phyloP scores from a whole-genome alignment of 2,888 invertebrate genomes.

The Brachyopa scutellaris region DNA sequence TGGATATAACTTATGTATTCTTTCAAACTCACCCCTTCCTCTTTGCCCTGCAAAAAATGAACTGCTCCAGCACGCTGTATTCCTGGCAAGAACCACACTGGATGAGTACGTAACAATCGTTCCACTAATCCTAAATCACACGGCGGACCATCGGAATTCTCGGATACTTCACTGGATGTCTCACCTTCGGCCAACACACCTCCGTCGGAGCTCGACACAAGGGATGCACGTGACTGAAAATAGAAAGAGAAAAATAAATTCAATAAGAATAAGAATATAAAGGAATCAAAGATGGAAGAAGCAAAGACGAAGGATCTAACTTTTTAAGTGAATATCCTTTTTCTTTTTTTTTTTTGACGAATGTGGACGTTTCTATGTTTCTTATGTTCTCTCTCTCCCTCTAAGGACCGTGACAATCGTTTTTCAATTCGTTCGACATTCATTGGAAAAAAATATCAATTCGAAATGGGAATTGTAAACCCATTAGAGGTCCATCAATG shows the following conservation, averaged over 20 bases:
- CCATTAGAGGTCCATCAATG: slow-evolving; percentile 67
- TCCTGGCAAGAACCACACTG: slow-evolving; percentile 97
- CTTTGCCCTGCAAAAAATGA: slow-evolving; percentile 95
- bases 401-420: slow-evolving; percentile 58
- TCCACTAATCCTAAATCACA: slow-evolving; percentile 94
- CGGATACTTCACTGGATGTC: slow-evolving; percentile 85
- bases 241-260: slow-evolving; percentile 59
- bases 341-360: neutral
- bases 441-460: slow-evolving; percentile 66
- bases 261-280: neutral
- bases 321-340: slow-evolving; percentile 29
- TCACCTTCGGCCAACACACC: slow-evolving; percentile 84
- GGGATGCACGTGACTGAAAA: slow-evolving; percentile 81
- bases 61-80: slow-evolving; percentile 96
- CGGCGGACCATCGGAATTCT: slow-evolving; percentile 84
- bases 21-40: slow-evolving; percentile 89
- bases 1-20: neutral
- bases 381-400: too few species aligned
- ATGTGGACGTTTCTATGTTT: too few species aligned
- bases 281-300: neutral
- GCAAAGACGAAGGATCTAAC: slow-evolving; percentile 27
- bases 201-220: slow-evolving; percentile 83
- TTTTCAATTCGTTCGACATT: slow-evolving; percentile 60
- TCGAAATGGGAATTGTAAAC: slow-evolving; percentile 70
- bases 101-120: slow-evolving; percentile 93